Evolutionary conservation across 2,888 invertebrate genomes (phyloP).

Genomic region (Gibbula magus): DNA sequence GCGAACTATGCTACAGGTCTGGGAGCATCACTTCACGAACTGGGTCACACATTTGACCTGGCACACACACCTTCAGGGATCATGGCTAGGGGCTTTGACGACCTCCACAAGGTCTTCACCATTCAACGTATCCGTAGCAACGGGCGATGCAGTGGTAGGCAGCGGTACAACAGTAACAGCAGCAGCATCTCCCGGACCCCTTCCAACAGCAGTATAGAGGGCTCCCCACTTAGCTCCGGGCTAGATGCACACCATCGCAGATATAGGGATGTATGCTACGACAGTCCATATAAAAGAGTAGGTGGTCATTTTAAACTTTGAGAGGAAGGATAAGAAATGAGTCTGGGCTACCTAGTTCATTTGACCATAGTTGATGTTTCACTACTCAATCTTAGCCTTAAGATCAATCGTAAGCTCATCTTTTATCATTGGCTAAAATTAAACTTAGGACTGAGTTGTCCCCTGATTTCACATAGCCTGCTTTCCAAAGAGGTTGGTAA

Average conservation of each 20-base stretch:
- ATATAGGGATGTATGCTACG: slow-evolving; percentile 63
- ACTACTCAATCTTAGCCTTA: no score
- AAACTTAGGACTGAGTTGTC: no score
- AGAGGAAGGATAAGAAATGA: no score
- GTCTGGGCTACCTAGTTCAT: no score
- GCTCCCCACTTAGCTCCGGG: background rate
- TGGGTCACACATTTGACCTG: slow-evolving; percentile 94
- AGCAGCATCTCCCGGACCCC: slow-evolving; percentile 49
- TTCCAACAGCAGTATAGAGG: slow-evolving; percentile 46
- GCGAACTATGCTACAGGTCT: slow-evolving; percentile 93
- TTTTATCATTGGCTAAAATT: no score
- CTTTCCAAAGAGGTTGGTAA: no score
- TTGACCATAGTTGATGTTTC: no score
- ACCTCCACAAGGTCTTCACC: slow-evolving; percentile 71
- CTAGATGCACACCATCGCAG: slow-evolving; percentile 36
- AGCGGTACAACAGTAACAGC: slow-evolving; percentile 46
- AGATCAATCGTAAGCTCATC: no score
- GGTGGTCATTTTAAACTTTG: background rate
- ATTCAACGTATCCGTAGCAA: slow-evolving; percentile 54
- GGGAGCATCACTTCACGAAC: slow-evolving; percentile 93
- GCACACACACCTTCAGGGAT: slow-evolving; percentile 93
- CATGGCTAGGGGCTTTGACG: slow-evolving; percentile 83
- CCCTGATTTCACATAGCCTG: no score
- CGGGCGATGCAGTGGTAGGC: slow-evolving; percentile 36
- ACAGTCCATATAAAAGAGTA: slow-evolving; percentile 62